phyloP scores from a whole-genome alignment of 2,113 vertebrate genomes.

The Trinectes maculatus region DNA sequence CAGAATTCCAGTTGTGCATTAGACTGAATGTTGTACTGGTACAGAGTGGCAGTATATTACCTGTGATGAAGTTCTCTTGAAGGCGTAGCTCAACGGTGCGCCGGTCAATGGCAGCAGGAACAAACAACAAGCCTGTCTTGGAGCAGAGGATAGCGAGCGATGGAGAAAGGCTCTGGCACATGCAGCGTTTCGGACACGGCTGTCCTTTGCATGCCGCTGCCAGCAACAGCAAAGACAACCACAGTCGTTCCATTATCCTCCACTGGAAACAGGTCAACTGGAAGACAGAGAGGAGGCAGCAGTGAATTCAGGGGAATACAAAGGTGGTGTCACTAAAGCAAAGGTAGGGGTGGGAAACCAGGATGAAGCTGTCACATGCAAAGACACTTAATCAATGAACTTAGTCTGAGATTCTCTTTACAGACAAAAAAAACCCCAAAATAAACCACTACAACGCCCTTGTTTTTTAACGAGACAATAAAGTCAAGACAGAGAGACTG shows the following conservation, averaged over 20 bases:
- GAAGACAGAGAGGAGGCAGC: conserved; percentile 45
- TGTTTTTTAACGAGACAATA: background rate
- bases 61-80: conserved; percentile 95
- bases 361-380: background rate
- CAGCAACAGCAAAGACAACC: conserved; percentile 84
- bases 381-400: background rate
- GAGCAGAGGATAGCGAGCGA: conserved; percentile 95
- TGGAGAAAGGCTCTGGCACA: conserved; percentile 91
- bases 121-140: conserved; percentile 94
- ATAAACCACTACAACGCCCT: background rate
- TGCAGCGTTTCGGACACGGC: conserved; percentile 92
- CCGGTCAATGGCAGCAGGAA: conserved; percentile 90
- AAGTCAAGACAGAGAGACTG: background rate
- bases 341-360: background rate
- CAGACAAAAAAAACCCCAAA: background rate
- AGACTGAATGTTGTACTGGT: too few species aligned
- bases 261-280: conserved; percentile 72
- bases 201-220: conserved; percentile 80
- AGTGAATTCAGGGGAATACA: conserved; percentile 19
- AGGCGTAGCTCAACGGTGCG: conserved; percentile 91
- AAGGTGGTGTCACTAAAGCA: background rate
- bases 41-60: conserved; percentile 27
- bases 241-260: conserved; percentile 86
- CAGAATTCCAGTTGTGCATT: too few species aligned
- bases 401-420: background rate